Evolutionary conservation across 2,113 vertebrate genomes (phyloP).

Genomic region (Chaetodon auriga): DNA sequence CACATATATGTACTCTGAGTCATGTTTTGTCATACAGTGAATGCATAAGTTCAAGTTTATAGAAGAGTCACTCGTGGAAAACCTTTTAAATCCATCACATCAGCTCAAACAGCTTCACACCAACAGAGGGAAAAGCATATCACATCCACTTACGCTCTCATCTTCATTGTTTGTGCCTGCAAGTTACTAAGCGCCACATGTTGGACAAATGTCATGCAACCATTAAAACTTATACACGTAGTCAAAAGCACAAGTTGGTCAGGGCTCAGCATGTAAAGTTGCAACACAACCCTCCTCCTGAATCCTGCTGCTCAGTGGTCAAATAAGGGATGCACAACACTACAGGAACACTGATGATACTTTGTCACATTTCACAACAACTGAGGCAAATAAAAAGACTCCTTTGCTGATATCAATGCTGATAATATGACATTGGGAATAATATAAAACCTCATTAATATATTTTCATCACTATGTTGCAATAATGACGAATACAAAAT

Average conservation of each 20-base stretch:
- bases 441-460: not conserved
- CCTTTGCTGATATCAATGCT: not conserved
- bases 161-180: not conserved
- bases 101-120: conserved; percentile 6
- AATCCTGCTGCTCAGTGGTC: not conserved
- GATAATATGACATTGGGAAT: not conserved
- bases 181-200: conserved; percentile 30
- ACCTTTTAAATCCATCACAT: not conserved
- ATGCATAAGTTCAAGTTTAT: not conserved
- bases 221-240: conserved; percentile 12
- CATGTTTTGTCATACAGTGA: not conserved
- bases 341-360: not conserved
- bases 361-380: conserved; percentile 2
- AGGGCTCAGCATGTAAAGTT: conserved; percentile 1
- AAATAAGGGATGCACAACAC: conserved; percentile 8
- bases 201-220: conserved; percentile 17
- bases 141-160: conserved; percentile 10
- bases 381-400: not conserved
- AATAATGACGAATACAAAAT: not conserved
- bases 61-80: not conserved
- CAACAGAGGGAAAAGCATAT: not conserved
- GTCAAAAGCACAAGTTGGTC: not conserved
- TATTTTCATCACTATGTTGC: not conserved
- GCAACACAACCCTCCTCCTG: not conserved
- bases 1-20: not conserved